phyloP scores from a whole-genome alignment of 1,140 invertebrate species.

The Schlechtendalia chinensis region DNA sequence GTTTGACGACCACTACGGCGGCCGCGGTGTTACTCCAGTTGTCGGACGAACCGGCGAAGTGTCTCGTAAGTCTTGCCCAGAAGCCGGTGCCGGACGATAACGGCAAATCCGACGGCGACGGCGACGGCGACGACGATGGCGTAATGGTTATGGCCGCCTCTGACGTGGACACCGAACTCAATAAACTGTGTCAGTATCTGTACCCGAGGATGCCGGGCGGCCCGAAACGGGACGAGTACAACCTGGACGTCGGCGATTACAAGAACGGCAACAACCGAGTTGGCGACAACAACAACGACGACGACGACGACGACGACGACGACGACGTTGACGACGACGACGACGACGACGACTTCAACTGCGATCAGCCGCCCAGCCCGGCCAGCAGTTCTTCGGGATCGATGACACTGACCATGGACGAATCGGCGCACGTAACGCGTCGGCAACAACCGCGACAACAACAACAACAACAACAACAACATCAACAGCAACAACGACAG shows the following conservation, averaged over 20 bases:
- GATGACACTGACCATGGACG: constrained; percentile 51
- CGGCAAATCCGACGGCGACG: neutral
- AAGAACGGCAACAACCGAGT: too few species aligned
- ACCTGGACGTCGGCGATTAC: neutral
- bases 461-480: neutral
- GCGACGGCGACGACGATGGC: neutral
- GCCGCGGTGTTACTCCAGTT: neutral
- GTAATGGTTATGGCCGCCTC: neutral
- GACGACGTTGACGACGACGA: constrained; percentile 14
- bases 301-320: neutral
- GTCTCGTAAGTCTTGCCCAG: too few species aligned
- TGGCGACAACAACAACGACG: constrained; percentile 30
- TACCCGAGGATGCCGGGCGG: constrained; percentile 50
- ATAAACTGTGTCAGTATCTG: constrained; percentile 52
- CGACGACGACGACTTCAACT: constrained; percentile 31
- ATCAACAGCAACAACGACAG: neutral
- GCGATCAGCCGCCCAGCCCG: constrained; percentile 52
- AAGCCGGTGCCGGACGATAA: too few species aligned
- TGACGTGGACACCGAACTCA: constrained; percentile 49
- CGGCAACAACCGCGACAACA: neutral
- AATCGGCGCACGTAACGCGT: constrained; percentile 22
- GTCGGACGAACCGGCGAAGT: neutral
- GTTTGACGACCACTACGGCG: neutral
- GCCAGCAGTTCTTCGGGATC: constrained; percentile 52
- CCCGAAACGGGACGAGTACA: neutral